A percentile compares a stretch with the other conserved stretches of the same genome.
phyloP scores from a whole-genome alignment of 2,797 vertebrate genomes.

The Yasuhikotakia modesta region DNA sequence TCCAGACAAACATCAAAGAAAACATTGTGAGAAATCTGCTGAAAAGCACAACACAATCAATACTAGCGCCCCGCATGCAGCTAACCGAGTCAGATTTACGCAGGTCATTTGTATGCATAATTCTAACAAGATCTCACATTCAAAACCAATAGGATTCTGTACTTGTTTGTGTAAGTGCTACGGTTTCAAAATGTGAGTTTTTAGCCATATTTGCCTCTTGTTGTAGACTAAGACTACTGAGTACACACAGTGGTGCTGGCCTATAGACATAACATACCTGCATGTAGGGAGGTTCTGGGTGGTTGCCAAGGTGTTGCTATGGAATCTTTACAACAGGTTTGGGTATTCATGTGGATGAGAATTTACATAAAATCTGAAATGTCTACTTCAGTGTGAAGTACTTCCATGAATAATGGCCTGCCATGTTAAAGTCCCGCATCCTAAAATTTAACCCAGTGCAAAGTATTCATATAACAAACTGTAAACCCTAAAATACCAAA shows the following conservation, averaged over 20 bases:
- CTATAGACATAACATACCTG: background rate
- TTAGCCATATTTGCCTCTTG: background rate
- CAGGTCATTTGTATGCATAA: slow-evolving; percentile 22
- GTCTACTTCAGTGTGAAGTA: background rate
- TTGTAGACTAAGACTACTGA: background rate
- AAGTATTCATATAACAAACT: background rate
- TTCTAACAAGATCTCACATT: slow-evolving; percentile 15
- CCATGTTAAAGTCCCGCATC: background rate
- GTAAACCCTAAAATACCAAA: background rate
- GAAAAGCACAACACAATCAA: slow-evolving; percentile 23
- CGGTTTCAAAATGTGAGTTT: background rate
- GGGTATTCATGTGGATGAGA: background rate
- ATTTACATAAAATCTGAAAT: background rate
- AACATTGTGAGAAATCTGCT: background rate
- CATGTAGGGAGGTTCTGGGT: background rate
- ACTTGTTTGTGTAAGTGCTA: background rate
- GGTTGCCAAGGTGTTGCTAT: background rate
- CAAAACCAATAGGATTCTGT: slow-evolving; percentile 13
- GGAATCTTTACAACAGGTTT: background rate
- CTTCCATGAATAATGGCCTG: slow-evolving; percentile 3
- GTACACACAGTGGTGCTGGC: background rate
- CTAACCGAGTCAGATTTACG: slow-evolving; percentile 10
- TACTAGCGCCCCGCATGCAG: slow-evolving; percentile 9
- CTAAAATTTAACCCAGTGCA: background rate
- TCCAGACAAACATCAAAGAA: slow-evolving; percentile 33